Conservation (phyloP, 2,797 vertebrate species). For the Poeciliopsis gracilis region DNA sequence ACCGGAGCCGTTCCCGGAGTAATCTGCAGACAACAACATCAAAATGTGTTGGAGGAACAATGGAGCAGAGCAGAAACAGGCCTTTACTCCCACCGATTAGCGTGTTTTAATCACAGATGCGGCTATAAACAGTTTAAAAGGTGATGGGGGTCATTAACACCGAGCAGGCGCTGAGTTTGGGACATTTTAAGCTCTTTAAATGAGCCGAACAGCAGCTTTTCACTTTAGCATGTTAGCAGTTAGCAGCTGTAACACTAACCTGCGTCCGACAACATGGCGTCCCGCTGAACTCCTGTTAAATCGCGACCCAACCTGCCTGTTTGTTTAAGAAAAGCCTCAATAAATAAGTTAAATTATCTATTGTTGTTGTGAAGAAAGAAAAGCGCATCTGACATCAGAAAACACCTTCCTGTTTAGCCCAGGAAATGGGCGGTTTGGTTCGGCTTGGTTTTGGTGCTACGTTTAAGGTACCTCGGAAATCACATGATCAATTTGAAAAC, state of each 20-base stretch:
- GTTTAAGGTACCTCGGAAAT: neutral
- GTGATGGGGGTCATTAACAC: neutral
- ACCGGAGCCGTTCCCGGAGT: conserved; percentile 76
- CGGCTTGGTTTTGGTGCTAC: neutral
- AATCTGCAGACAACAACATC: conserved; percentile 67
- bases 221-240: conserved; percentile 63
- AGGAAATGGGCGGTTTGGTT: conserved; percentile 58
- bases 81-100: neutral
- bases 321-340: neutral
- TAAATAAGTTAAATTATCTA: neutral
- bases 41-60: neutral
- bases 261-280: conserved; percentile 78
- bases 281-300: neutral
- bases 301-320: neutral
- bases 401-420: conserved; percentile 62
- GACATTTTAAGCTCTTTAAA: conserved; percentile 41
- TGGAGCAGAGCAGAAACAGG: conserved; percentile 1
- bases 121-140: neutral
- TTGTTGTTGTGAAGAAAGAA: conserved; percentile 58
- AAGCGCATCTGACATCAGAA: conserved; percentile 32
- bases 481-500: neutral
- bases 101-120: neutral
- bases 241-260: conserved; percentile 61
- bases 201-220: conserved; percentile 33
- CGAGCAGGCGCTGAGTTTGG: neutral